phyloP scores from a whole-genome alignment of 2,113 vertebrate species.

The Peromyscus maniculatus region DNA sequence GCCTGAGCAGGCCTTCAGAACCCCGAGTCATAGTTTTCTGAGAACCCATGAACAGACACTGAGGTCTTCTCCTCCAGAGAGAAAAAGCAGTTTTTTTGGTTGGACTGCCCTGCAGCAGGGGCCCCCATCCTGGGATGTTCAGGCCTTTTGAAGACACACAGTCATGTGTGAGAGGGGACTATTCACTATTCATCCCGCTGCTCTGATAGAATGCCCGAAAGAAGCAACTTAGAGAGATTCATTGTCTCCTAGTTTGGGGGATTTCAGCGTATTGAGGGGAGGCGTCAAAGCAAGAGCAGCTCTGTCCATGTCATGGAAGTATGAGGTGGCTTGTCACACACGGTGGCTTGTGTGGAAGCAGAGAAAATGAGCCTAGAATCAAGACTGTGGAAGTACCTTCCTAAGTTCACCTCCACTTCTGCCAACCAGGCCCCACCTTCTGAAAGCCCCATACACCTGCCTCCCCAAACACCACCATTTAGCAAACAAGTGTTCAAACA shows the following conservation, averaged over 20 bases:
- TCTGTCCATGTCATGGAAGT: not conserved
- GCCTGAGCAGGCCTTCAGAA: not conserved
- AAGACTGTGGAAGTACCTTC: not conserved
- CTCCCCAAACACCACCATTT: not conserved
- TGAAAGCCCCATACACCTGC: not conserved
- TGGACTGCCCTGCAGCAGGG: not conserved
- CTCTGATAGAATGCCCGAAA: not conserved
- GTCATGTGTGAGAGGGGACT: not conserved
- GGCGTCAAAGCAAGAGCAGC: not conserved
- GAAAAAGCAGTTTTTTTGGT: not conserved
- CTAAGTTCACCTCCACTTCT: not conserved
- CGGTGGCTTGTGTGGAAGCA: not conserved
- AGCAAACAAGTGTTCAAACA: not conserved
- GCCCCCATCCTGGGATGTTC: not conserved
- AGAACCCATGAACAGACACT: not conserved
- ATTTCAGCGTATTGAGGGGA: not conserved
- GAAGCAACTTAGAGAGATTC: not conserved
- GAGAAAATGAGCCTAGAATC: not conserved
- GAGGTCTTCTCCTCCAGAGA: not conserved
- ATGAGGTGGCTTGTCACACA: not conserved
- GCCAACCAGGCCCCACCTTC: not conserved
- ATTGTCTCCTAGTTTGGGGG: not conserved
- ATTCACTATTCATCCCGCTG: too few species aligned
- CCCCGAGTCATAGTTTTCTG: not conserved
- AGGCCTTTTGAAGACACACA: not conserved